Evolutionary conservation across 2,888 invertebrate genomes (phyloP).

Genomic region (Suillia variegata): DNA sequence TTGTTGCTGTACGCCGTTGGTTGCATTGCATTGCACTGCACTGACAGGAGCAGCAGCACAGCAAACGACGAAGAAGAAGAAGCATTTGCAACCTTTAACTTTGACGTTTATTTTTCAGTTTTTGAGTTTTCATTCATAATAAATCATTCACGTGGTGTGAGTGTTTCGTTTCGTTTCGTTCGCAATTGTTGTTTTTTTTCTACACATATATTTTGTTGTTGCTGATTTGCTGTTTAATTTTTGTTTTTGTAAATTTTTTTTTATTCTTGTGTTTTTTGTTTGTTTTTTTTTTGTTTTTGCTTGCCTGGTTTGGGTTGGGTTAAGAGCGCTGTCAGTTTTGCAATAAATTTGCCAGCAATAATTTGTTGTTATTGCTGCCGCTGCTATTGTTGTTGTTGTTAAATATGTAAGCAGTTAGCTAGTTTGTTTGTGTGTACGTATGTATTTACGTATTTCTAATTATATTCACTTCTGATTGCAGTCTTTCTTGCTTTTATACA

Average conservation of each 20-base stretch:
- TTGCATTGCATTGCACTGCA: conserved; percentile 3
- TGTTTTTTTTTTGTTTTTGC: conserved; percentile 20
- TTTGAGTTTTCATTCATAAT: conserved; percentile 42
- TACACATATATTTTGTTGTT: conserved; percentile 17
- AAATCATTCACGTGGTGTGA: conserved; percentile 35
- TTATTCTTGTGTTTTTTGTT: conserved; percentile 21
- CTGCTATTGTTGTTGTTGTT: conserved; percentile 10
- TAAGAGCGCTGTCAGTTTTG: conserved; percentile 25
- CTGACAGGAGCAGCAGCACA: background rate
- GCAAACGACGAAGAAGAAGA: too few species aligned
- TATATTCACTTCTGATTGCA: background rate
- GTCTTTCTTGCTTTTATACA: too few species aligned
- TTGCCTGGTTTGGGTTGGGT: conserved; percentile 26
- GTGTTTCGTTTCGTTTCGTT: conserved; percentile 20
- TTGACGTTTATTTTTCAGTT: conserved; percentile 22
- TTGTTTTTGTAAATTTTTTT: background rate
- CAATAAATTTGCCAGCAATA: conserved; percentile 22
- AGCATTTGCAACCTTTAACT: background rate
- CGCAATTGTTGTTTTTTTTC: background rate
- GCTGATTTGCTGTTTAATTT: conserved; percentile 12
- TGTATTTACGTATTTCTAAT: background rate
- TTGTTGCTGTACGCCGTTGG: conserved; percentile 19
- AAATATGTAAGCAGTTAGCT: background rate
- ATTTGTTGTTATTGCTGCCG: conserved; percentile 12
- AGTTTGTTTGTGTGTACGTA: background rate